phyloP scores from a whole-genome alignment of 2,113 vertebrate genomes.

The Genyomyrus donnyi region DNA sequence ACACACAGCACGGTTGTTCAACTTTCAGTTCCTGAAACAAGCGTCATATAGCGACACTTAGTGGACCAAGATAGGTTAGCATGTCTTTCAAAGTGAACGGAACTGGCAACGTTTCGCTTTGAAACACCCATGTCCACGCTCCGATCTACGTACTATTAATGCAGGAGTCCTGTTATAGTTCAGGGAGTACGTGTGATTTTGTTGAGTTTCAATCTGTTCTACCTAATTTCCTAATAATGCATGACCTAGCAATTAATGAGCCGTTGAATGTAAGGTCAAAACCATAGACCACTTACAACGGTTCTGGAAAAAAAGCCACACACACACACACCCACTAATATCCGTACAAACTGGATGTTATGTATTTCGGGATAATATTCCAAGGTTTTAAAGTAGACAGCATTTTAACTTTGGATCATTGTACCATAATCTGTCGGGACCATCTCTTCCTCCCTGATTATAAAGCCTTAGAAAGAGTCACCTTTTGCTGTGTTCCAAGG shows the following conservation, averaged over 20 bases:
- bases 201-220: neutral
- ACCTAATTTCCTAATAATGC: neutral
- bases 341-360: neutral
- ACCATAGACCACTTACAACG: neutral
- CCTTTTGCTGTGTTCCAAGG: neutral
- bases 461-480: neutral
- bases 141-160: neutral
- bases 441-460: too few relatives aligned
- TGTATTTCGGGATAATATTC: neutral
- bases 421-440: neutral
- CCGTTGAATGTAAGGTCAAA: neutral
- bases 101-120: neutral
- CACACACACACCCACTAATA: neutral
- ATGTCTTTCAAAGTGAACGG: neutral
- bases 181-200: neutral
- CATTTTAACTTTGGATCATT: neutral
- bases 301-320: neutral
- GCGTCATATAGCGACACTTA: neutral
- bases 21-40: neutral
- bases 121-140: neutral
- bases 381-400: neutral
- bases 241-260: neutral
- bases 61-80: neutral
- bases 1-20: neutral
- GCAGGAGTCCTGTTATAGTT: neutral